Conservation (phyloP, 1,140 invertebrate genomes). For the Drosophila kanapiae region DNA sequence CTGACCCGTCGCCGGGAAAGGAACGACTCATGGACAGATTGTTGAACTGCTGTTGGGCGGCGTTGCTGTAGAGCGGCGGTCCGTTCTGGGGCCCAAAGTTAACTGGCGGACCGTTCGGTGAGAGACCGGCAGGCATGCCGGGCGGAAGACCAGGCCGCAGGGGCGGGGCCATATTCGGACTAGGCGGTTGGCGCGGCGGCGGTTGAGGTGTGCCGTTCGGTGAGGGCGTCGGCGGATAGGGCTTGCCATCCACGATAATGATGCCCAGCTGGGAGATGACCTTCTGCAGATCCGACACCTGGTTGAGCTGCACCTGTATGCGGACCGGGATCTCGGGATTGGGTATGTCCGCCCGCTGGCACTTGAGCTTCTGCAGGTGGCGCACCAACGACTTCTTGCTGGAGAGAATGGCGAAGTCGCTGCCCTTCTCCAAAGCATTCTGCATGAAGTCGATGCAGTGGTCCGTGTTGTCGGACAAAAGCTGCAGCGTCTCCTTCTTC, state of each 20-base stretch:
- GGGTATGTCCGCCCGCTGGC: constrained; percentile 91
- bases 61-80: constrained; percentile 76
- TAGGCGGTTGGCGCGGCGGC: constrained; percentile 85
- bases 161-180: constrained; percentile 85
- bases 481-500: constrained; percentile 92
- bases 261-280: constrained; percentile 90
- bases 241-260: constrained; percentile 92
- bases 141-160: constrained; percentile 82
- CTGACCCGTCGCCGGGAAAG: constrained; percentile 78
- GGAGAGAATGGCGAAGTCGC: constrained; percentile 93
- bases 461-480: constrained; percentile 92
- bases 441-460: constrained; percentile 94
- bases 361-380: constrained; percentile 92
- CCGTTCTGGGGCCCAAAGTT: constrained; percentile 77
- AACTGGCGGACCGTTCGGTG: constrained; percentile 72
- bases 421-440: constrained; percentile 91
- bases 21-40: constrained; percentile 82
- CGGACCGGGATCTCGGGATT: constrained; percentile 94
- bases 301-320: constrained; percentile 91
- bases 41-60: constrained; percentile 79
- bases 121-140: constrained; percentile 70
- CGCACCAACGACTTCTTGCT: constrained; percentile 92
- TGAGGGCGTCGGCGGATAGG: constrained; percentile 76
- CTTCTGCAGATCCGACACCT: constrained; percentile 91
- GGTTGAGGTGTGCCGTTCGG: constrained; percentile 68